phyloP scores from a whole-genome alignment of 2,888 invertebrate genomes.

The Amphipyra berbera region DNA sequence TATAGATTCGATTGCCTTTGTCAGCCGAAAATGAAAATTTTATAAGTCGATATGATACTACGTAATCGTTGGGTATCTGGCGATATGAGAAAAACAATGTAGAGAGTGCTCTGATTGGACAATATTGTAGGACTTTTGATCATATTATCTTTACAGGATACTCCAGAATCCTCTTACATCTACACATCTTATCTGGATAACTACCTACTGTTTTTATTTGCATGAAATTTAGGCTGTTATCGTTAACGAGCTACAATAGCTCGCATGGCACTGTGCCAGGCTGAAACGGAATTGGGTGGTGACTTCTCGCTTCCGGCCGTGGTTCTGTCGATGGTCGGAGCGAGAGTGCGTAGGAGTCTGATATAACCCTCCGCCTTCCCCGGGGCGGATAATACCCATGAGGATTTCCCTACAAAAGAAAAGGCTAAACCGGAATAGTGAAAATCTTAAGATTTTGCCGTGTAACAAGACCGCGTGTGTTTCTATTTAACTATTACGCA shows the following conservation, averaged over 20 bases:
- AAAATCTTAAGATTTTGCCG: slow-evolving; percentile 1
- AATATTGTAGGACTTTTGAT: slow-evolving; percentile 1
- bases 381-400: no score
- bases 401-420: no score
- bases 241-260: slow-evolving; percentile 21
- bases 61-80: not conserved
- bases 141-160: not conserved
- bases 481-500: slow-evolving; percentile 19
- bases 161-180: not conserved
- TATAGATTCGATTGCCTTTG: slow-evolving; percentile 11
- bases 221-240: slow-evolving; percentile 15
- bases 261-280: slow-evolving; percentile 42
- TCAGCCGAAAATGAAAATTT: not conserved
- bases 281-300: not conserved
- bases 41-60: no score
- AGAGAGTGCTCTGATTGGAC: not conserved
- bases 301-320: no score
- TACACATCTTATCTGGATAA: slow-evolving; percentile 2
- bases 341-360: no score
- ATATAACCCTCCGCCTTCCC: no score
- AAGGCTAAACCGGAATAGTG: not conserved
- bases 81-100: slow-evolving; percentile 2
- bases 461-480: slow-evolving; percentile 1
- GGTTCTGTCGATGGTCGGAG: no score
- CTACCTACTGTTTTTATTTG: not conserved